phyloP scores from a whole-genome alignment of 2,797 vertebrate species.

The Fringilla coelebs region DNA sequence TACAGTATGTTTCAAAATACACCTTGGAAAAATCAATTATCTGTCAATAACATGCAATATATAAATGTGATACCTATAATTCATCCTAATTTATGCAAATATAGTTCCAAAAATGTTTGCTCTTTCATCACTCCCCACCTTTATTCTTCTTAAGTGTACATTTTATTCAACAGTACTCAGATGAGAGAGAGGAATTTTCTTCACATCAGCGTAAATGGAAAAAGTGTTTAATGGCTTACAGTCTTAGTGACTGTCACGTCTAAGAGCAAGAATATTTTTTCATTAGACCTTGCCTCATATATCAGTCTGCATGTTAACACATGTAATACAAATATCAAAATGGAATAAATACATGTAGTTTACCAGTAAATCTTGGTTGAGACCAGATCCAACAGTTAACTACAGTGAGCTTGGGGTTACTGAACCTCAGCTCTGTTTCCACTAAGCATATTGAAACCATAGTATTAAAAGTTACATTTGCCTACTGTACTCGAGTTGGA shows the following conservation, averaged over 20 bases:
- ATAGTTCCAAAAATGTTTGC: not conserved
- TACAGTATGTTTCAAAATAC: slow-evolving; percentile 80
- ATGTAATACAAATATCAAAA: not conserved
- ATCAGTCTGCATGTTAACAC: not conserved
- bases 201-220: not conserved
- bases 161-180: not conserved
- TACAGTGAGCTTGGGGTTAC: not conserved
- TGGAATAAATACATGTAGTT: not conserved
- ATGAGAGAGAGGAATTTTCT: not conserved
- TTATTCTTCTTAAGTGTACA: not conserved
- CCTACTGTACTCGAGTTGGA: not conserved
- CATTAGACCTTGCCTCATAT: not conserved
- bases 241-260: not conserved
- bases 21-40: not conserved
- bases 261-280: not conserved
- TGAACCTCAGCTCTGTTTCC: not conserved
- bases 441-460: not conserved
- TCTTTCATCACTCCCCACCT: not conserved
- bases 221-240: not conserved
- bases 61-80: not conserved
- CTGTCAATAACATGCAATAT: not conserved
- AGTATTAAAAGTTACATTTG: not conserved
- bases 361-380: not conserved
- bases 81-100: not conserved
- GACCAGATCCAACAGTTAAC: not conserved